These are phyloP conservation scores for Hirudo medicinalis DNA, from an alignment of 1,140 invertebrate species.

Conservation along the genomic window DNA sequence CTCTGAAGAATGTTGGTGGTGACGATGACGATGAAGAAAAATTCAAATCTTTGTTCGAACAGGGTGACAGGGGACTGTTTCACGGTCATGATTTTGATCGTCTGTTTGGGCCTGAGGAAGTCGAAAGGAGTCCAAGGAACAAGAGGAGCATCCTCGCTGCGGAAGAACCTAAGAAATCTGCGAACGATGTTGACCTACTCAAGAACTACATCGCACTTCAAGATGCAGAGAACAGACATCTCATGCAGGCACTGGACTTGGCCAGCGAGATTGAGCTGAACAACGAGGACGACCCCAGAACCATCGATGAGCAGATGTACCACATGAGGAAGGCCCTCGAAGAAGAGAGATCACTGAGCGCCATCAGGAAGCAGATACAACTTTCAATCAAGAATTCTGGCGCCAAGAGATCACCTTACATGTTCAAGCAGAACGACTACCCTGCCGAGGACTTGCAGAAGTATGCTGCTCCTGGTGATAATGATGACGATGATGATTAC, in stretches of 20 bases:
- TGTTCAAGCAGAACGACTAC: neutral
- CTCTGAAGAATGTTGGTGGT: too few relatives aligned
- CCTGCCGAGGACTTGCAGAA: neutral
- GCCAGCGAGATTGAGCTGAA: constrained; percentile 3
- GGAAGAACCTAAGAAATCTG: neutral
- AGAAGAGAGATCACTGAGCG: neutral
- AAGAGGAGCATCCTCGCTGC: neutral
- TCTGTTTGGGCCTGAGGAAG: too few relatives aligned
- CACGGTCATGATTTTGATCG: too few relatives aligned
- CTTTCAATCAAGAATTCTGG: neutral
- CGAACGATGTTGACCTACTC: neutral
- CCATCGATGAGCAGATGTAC: neutral
- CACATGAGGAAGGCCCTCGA: constrained; percentile 1
- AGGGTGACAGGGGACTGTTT: too few relatives aligned
- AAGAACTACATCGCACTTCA: constrained; percentile 8
- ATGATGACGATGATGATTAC: neutral
- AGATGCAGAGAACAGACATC: constrained; percentile 1
- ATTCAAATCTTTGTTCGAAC: too few relatives aligned
- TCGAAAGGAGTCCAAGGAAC: neutral
- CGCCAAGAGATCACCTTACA: neutral
- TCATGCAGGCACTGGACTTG: constrained; percentile 2
- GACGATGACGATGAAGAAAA: too few relatives aligned
- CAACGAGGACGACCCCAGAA: neutral
- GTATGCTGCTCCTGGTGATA: neutral
- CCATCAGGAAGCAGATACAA: neutral